Base-by-base conservation (phyloP, 2,113 vertebrate species). In the Acrocephalus arundinaceus region DNA sequence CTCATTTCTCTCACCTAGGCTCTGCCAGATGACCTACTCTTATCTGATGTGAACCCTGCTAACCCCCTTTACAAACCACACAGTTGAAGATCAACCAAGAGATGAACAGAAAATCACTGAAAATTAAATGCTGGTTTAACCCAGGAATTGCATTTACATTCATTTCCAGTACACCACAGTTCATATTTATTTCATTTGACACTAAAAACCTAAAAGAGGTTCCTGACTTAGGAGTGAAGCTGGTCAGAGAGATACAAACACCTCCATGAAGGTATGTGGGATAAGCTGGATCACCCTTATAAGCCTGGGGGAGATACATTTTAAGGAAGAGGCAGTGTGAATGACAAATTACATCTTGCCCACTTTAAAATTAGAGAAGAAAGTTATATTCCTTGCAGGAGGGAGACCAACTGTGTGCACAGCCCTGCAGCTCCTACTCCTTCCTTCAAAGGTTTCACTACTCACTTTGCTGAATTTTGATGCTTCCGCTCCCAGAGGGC, bases 401-500 rank as follows among this genome's bases (percentile, higher is more conserved):
- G 57, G 77, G 57, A 74, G 70, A 41, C 24, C 41, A 43, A 75
- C 59, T 6, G 9, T 18, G 71, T 2, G 3, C 0, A 0, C 12
- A 71, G 52, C 83, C 72, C 80, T 74, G 84, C 84, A 89, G 85
- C 72, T 90, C 80, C 68, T 10, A 54, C 41, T 76, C 76, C 55
- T 62, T 37, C 76, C 59, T 62, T 62, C 73, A 74, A 90, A 84
- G 84, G 63, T 73, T 87, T 87, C 7, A 11, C 86, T 57, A 8
- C 33, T 48, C 73, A 82, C 66, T 62, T 25, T 1, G 1, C 75
- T 86, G 51, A 65, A 86, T 37, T 45, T 81, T 48, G 91, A 91
- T 74, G 73, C 87, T 92, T 96, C 90, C 25, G 18, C 70, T 95
- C 80, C 89, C 51, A 16, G 28, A 87, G 90, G 78, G 88, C 52